A percentile compares a stretch with the other conserved stretches of the same genome.
phyloP scores from a whole-genome alignment of 2,113 vertebrate genomes.

The Hemiprocne comata region DNA sequence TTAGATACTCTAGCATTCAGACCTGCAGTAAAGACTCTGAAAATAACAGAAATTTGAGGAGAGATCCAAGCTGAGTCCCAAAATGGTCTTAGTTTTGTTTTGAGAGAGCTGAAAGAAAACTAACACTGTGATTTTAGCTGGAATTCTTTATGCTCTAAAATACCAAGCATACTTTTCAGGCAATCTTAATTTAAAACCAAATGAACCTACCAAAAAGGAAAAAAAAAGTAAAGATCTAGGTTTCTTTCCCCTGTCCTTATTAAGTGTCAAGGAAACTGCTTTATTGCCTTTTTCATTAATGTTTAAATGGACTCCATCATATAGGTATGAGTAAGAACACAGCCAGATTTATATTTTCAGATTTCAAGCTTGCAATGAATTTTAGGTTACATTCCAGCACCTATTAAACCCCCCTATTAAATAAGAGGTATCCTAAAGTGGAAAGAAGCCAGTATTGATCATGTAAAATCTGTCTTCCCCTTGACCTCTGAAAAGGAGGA shows the following conservation, averaged over 20 bases:
- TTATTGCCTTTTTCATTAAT: background rate
- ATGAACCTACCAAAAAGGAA: background rate
- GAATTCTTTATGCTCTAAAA: background rate
- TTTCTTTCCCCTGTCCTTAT: background rate
- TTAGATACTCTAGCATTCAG: background rate
- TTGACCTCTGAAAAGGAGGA: background rate
- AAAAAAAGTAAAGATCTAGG: background rate
- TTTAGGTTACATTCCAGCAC: background rate
- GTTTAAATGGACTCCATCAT: background rate
- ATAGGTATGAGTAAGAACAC: background rate
- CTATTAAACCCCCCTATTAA: background rate
- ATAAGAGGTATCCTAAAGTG: background rate
- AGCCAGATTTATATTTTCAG: background rate
- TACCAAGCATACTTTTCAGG: background rate
- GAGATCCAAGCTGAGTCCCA: background rate
- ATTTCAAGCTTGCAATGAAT: background rate
- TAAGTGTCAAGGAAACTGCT: background rate
- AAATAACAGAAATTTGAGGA: background rate
- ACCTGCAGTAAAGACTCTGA: background rate
- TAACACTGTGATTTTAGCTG: background rate
- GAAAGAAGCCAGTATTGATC: background rate
- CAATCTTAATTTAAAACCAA: background rate
- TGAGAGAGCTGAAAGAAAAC: background rate
- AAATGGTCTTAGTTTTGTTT: background rate
- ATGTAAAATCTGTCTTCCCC: background rate